These are phyloP conservation scores for Atherinosoma microstoma DNA, from an alignment of 2,797 vertebrate genomes.

Conservation along the genomic window DNA sequence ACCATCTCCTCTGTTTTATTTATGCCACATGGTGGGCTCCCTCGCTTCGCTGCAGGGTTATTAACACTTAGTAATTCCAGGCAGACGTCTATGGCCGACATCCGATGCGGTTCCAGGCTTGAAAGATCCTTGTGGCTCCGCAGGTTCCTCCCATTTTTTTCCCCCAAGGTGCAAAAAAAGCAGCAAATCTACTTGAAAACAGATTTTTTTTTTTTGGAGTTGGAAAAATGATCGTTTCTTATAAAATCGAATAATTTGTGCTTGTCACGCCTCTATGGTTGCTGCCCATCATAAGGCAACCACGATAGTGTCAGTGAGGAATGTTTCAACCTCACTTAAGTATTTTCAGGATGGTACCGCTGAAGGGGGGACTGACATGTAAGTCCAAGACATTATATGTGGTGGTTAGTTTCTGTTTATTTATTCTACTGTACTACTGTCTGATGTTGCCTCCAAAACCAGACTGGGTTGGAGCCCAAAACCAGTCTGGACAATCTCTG, in stretches of 20 bases:
- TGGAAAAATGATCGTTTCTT: slow-evolving; percentile 43
- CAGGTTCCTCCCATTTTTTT: slow-evolving; percentile 60
- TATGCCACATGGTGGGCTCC: slow-evolving; percentile 73
- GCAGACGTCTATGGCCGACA: slow-evolving; percentile 51
- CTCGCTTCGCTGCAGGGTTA: slow-evolving; percentile 64
- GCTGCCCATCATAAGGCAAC: slow-evolving; percentile 57
- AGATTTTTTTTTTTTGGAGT: slow-evolving; percentile 38
- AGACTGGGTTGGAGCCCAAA: slow-evolving; percentile 54
- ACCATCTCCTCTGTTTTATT: slow-evolving; percentile 73
- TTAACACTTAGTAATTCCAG: slow-evolving; percentile 76
- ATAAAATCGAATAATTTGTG: slow-evolving; percentile 69
- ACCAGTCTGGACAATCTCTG: slow-evolving; percentile 53
- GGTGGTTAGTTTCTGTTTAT: slow-evolving; percentile 70
- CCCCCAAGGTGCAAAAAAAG: slow-evolving; percentile 59
- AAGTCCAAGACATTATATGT: slow-evolving; percentile 60
- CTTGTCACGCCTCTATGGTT: slow-evolving; percentile 48
- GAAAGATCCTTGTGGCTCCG: slow-evolving; percentile 31
- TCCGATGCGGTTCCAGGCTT: slow-evolving; percentile 51
- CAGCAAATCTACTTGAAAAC: slow-evolving; percentile 69
- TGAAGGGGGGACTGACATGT: slow-evolving; percentile 54
- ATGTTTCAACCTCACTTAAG: slow-evolving; percentile 54
- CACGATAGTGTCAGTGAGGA: slow-evolving; percentile 45
- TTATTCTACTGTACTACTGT: slow-evolving; percentile 57
- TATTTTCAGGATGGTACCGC: slow-evolving; percentile 40
- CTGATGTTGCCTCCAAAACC: slow-evolving; percentile 73